Evolutionary conservation across 2,888 invertebrate genomes (phyloP), one percentile per base, ranked within the genome.

Genomic region (Temnothorax rugatulus): DNA sequence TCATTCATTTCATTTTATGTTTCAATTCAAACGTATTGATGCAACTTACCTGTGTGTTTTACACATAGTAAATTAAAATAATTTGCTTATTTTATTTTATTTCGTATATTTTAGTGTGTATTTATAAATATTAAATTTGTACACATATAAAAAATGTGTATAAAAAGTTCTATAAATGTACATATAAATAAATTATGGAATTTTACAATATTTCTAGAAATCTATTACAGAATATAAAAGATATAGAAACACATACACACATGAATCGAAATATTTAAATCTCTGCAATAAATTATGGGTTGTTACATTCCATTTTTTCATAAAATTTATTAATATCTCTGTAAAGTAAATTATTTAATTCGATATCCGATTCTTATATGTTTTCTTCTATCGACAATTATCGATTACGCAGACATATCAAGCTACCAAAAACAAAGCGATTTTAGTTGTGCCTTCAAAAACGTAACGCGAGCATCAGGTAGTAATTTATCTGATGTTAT

Each of bases 11-110:
- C 91, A 84, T 92, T 91, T 95, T 94, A 94, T 94, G 94, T 94
- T 94, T 95, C 94, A 94, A 95, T 94, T 94, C 94, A 94, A 94
- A 94, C 93, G 92, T 93, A 94, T 94, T 94, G 94, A 94, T 94
- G 52, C 13, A n/a, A 94, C 93, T 94, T 94, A 93, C 93, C 94
- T 94, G 94, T 94, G 34, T 34, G 34, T 94, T 94, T 66, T 91
- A 89, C 83, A 86, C 84, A 85, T 59, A 41, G 15, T 1, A 41
- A 21, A 21, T 21, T 59, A 25, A 41, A 57, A 57, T 54, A 59
- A 59, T 25, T 13, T 41, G 57, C 11, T 69, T 0, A 68, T 34
- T 38, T 69, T 25, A 64, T 8, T 54, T 54, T 44, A 25, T 44
- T 25, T 3, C 8, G 25, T 25, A 73, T 41, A 69, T 38, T 63